These are phyloP conservation scores for Pollicipes pollicipes DNA, from an alignment of 1,140 invertebrate species.

Conservation along the genomic window DNA sequence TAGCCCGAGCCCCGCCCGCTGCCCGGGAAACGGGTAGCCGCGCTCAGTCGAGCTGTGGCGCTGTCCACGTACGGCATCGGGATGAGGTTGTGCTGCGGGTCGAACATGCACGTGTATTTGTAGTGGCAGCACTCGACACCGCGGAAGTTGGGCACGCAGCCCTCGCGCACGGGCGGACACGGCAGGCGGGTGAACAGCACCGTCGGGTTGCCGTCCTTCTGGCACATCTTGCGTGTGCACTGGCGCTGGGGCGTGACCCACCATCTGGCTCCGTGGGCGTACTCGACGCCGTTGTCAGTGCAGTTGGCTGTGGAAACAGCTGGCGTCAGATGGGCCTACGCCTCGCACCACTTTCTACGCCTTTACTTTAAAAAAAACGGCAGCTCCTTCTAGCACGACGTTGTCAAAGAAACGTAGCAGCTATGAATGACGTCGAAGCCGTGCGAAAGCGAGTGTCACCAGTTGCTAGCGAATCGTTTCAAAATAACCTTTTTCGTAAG, in stretches of 20 bases:
- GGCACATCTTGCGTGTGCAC: background rate
- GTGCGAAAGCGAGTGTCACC: too few relatives aligned
- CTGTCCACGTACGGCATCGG: background rate
- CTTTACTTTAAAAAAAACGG: too few relatives aligned
- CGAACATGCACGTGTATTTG: background rate
- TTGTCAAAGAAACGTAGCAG: too few relatives aligned
- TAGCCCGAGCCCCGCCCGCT: too few relatives aligned
- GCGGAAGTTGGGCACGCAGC: background rate
- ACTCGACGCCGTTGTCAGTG: background rate
- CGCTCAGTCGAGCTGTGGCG: too few relatives aligned
- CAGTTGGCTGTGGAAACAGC: background rate
- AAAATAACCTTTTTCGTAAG: too few relatives aligned
- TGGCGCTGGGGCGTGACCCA: background rate
- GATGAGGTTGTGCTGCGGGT: background rate
- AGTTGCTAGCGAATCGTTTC: too few relatives aligned
- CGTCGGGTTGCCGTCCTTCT: background rate
- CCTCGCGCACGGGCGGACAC: background rate
- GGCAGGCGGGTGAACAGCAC: background rate
- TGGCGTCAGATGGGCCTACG: too few relatives aligned
- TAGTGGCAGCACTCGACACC: background rate
- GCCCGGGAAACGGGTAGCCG: too few relatives aligned
- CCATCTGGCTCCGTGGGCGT: background rate
- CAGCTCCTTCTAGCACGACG: too few relatives aligned
- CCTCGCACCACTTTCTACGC: too few relatives aligned
- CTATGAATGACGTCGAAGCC: too few relatives aligned